Conservation (phyloP, 2,113 vertebrate genomes). For the Colinus virginianus region DNA sequence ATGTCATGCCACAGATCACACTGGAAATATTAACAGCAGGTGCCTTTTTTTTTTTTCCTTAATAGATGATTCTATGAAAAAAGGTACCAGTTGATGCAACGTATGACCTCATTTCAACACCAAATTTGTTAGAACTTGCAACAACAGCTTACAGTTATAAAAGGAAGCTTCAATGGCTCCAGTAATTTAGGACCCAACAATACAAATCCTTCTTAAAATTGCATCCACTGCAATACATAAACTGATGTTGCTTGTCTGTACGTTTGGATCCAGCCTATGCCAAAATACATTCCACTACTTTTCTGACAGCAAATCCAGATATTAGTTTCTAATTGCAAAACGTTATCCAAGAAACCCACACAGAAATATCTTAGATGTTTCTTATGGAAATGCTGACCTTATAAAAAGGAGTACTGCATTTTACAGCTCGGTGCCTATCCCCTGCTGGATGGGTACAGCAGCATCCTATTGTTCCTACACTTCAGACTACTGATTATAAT, state of each 20-base stretch:
- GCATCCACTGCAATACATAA: not conserved
- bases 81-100: not conserved
- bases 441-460: not conserved
- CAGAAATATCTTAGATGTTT: not conserved
- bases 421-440: not conserved
- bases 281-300: not conserved
- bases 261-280: not conserved
- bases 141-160: not conserved
- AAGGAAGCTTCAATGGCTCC: not conserved
- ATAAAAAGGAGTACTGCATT: not conserved
- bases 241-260: rapidly evolving
- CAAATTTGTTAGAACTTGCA: not conserved
- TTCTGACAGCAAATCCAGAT: not conserved
- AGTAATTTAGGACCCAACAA: not conserved
- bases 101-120: not conserved
- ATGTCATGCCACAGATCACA: not conserved
- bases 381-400: not conserved
- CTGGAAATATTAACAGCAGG: not conserved
- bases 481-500: not conserved
- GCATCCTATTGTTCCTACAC: not conserved
- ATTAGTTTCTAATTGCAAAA: not conserved
- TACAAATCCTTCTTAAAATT: not conserved
- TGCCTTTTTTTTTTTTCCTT: not conserved
- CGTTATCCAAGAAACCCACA: not conserved
- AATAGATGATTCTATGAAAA: not conserved